These are phyloP conservation scores for human (Homo sapiens) DNA, from an alignment of 2,113 vertebrate species.

Conservation along the genomic window DNA sequence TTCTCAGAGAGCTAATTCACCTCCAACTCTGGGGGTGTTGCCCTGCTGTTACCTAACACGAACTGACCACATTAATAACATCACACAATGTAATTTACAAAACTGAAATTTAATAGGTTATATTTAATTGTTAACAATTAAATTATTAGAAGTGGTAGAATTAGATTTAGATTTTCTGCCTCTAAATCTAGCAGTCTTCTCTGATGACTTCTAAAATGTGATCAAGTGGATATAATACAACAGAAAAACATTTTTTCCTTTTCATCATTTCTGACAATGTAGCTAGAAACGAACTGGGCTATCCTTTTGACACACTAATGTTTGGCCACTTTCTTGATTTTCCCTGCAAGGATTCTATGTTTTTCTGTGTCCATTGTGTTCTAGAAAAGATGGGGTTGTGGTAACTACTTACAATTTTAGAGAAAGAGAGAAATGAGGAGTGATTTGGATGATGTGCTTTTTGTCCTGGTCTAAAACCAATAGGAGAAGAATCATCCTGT, in stretches of 20 bases:
- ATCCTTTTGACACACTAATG: background rate
- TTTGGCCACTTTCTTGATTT: background rate
- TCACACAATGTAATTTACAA: background rate
- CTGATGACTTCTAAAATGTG: background rate
- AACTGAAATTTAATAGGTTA: background rate
- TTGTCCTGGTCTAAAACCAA: conserved; percentile 11
- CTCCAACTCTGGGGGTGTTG: background rate
- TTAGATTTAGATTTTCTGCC: background rate
- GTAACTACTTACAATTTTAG: background rate
- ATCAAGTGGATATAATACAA: background rate
- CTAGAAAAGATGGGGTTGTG: background rate
- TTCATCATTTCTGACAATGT: background rate
- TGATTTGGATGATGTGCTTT: background rate
- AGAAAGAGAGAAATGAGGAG: conserved; percentile 1
- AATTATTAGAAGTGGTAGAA: background rate
- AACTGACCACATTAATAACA: background rate
- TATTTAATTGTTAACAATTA: background rate
- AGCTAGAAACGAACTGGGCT: background rate
- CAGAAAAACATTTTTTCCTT: background rate
- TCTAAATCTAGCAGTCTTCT: background rate
- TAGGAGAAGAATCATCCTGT: background rate
- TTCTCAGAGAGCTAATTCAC: background rate
- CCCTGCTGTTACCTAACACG: background rate
- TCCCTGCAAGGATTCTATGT: background rate
- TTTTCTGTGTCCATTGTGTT: rapidly evolving